Conservation (phyloP, 2,888 invertebrate genomes). For the Andrena camellia region DNA sequence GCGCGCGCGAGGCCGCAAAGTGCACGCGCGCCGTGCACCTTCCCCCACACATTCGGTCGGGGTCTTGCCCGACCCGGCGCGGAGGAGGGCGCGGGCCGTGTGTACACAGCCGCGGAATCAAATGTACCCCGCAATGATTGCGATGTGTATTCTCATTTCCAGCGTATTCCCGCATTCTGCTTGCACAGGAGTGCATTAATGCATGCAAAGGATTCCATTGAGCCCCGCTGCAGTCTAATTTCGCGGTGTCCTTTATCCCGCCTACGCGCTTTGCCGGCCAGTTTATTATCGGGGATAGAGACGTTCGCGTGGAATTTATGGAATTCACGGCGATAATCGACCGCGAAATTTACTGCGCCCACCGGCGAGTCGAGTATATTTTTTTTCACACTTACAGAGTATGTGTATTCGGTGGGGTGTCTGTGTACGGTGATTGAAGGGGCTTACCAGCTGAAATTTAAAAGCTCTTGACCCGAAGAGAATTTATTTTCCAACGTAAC, state of each 20-base stretch:
- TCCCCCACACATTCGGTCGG: not conserved
- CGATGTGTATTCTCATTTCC: constrained; percentile 63
- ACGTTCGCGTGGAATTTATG: constrained; percentile 43
- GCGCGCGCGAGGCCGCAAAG: constrained; percentile 43
- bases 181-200: constrained; percentile 64
- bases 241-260: constrained; percentile 58
- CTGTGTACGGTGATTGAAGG: too few species aligned
- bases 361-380: not conserved
- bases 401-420: too few species aligned
- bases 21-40: constrained; percentile 60
- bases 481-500: too few species aligned
- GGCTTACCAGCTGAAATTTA: too few species aligned
- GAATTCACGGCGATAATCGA: constrained; percentile 34
- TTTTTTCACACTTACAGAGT: not conserved
- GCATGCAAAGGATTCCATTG: constrained; percentile 65
- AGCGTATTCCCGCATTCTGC: constrained; percentile 58
- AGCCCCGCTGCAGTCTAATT: constrained; percentile 59
- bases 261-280: constrained; percentile 28
- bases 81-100: constrained; percentile 5
- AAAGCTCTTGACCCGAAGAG: too few species aligned
- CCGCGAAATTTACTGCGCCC: not conserved
- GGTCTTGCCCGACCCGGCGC: constrained; percentile 2
- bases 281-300: constrained; percentile 56
- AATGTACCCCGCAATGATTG: constrained; percentile 59
- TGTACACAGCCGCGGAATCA: constrained; percentile 47